phyloP scores from a whole-genome alignment of 2,888 invertebrate species.

The Drosophila nr. perissopoda region DNA sequence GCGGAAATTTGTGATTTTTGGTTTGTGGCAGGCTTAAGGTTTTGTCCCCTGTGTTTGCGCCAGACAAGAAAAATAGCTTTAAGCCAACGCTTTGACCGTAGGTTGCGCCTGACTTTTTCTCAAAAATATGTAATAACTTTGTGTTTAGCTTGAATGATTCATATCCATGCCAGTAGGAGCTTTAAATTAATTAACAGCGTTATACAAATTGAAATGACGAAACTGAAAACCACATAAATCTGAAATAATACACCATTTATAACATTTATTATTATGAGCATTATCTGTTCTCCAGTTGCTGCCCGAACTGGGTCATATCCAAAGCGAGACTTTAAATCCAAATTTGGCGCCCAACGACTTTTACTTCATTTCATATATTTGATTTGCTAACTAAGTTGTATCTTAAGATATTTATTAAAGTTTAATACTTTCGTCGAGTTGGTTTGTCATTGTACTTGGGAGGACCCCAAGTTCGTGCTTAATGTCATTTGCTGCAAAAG shows the following conservation, averaged over 20 bases:
- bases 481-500: slow-evolving; percentile 62
- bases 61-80: slow-evolving; percentile 44
- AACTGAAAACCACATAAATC: slow-evolving; percentile 13
- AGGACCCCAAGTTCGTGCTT: slow-evolving; percentile 45
- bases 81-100: slow-evolving; percentile 32
- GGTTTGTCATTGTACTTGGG: slow-evolving; percentile 24
- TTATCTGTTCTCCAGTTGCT: not conserved
- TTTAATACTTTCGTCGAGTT: slow-evolving; percentile 27
- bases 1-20: slow-evolving; percentile 79
- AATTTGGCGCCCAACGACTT: not conserved
- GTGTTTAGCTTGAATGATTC: slow-evolving; percentile 3
- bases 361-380: not conserved
- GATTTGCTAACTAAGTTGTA: not conserved
- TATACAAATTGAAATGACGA: not conserved
- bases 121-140: slow-evolving; percentile 5
- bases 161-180: not conserved
- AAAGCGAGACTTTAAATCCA: not conserved
- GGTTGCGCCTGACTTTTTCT: slow-evolving; percentile 17
- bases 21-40: slow-evolving; percentile 39
- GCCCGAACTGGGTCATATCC: not conserved
- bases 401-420: slow-evolving; percentile 9
- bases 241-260: not conserved
- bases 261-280: not conserved
- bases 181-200: slow-evolving; percentile 8
- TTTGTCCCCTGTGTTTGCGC: slow-evolving; percentile 32